phyloP scores from a whole-genome alignment of 2,888 invertebrate species.

The Linhomoeus sp. region DNA sequence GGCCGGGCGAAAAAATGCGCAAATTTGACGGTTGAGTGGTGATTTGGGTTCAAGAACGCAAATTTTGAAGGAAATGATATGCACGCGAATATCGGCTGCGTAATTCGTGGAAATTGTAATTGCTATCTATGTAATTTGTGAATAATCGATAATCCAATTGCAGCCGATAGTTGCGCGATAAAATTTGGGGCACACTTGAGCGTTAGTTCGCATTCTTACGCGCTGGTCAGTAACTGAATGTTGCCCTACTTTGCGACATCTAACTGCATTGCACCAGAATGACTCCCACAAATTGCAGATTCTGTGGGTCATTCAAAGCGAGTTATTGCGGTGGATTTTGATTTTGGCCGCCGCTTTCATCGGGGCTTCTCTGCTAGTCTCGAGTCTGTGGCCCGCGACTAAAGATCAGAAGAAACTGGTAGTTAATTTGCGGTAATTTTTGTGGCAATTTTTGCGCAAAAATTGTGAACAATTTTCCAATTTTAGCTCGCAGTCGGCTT shows the following conservation, averaged over 20 bases:
- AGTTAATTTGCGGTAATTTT: background rate
- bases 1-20: too few species aligned
- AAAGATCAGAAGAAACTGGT: conserved; percentile 34
- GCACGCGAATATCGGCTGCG: too few species aligned
- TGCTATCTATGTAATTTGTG: background rate
- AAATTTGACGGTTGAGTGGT: too few species aligned
- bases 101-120: background rate
- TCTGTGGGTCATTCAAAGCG: conserved; percentile 58
- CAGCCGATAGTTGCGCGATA: too few species aligned
- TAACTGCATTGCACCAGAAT: too few species aligned
- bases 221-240: too few species aligned
- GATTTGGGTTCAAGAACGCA: too few species aligned
- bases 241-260: too few species aligned
- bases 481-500: conserved; percentile 64
- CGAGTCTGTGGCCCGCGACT: conserved; percentile 56
- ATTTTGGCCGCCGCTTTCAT: conserved; percentile 57
- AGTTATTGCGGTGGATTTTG: conserved; percentile 66
- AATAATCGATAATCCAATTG: background rate
- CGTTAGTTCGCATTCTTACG: too few species aligned
- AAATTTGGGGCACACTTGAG: too few species aligned
- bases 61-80: too few species aligned
- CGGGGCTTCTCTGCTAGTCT: conserved; percentile 63
- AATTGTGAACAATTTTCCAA: background rate
- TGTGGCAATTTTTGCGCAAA: background rate
- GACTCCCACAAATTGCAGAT: conserved; percentile 38